Conservation (phyloP, 1,140 invertebrate genomes). For the Listronotus bonariensis region DNA sequence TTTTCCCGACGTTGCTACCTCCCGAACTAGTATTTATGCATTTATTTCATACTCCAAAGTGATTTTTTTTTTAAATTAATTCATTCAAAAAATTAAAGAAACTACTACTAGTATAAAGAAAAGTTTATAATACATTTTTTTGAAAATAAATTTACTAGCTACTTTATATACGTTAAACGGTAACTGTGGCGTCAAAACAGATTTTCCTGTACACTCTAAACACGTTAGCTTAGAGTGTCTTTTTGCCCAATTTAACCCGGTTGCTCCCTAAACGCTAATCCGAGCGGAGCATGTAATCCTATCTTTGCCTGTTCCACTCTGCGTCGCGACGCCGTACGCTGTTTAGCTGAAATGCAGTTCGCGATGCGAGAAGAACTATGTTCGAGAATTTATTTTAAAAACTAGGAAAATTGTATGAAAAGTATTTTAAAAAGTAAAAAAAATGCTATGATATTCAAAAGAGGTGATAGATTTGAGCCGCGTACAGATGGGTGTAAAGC, state of each 20-base stretch:
- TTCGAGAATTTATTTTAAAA: not conserved
- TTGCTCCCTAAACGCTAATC: conserved; percentile 17
- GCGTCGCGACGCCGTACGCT: conserved; percentile 5
- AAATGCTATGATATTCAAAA: too few relatives aligned
- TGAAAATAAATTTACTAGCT: not conserved
- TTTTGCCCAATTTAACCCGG: conserved; percentile 21
- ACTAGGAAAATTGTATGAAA: not conserved
- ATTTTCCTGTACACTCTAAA: conserved; percentile 18
- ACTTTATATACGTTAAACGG: conserved; percentile 14
- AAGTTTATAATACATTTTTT: not conserved
- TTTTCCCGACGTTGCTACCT: too few relatives aligned
- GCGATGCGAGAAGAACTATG: not conserved
- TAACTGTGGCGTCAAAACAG: conserved; percentile 3
- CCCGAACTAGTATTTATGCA: too few relatives aligned
- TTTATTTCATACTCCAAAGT: too few relatives aligned
- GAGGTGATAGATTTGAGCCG: too few relatives aligned
- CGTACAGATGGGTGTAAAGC: too few relatives aligned
- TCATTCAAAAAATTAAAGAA: too few relatives aligned
- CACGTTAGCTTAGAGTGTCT: conserved; percentile 18
- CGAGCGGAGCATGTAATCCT: conserved; percentile 19
- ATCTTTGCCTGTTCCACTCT: conserved; percentile 19
- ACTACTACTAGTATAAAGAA: too few relatives aligned
- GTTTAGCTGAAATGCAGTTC: conserved; percentile 6
- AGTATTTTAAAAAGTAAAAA: not conserved
- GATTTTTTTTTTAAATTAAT: too few relatives aligned